Percentiles rank a stretch among this genome's conserved stretches.
phyloP scores from a whole-genome alignment of 2,888 invertebrate species.

The Eupithecia subumbrata region DNA sequence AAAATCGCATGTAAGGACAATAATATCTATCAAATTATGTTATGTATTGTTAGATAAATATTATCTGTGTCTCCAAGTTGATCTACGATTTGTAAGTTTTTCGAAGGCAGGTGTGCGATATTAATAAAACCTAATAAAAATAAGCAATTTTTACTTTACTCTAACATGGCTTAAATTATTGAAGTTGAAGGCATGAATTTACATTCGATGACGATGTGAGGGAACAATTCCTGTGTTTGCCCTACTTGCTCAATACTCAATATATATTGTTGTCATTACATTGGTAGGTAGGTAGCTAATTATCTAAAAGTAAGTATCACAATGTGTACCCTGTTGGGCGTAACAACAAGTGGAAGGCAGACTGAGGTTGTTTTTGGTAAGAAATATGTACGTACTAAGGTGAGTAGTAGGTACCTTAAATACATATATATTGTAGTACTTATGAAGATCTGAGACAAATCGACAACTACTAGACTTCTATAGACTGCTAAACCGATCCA shows the following conservation, averaged over 20 bases:
- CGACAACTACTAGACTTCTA: background rate
- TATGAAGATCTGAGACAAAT: background rate
- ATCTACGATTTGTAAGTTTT: constrained; percentile 46
- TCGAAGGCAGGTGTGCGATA: constrained; percentile 46
- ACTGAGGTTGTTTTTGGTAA: too few species aligned
- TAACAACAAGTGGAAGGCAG: too few species aligned
- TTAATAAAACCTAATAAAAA: constrained; percentile 42
- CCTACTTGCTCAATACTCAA: too few species aligned
- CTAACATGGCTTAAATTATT: background rate
- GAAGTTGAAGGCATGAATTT: background rate
- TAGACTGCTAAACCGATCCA: background rate
- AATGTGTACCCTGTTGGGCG: too few species aligned
- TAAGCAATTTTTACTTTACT: too few species aligned
- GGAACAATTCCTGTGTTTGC: background rate
- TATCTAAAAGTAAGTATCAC: too few species aligned
- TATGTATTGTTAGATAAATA: constrained; percentile 19
- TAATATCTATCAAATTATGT: constrained; percentile 33
- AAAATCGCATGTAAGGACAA: constrained; percentile 24
- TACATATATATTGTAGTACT: too few species aligned
- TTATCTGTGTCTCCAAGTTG: constrained; percentile 45
- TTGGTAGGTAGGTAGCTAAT: too few species aligned
- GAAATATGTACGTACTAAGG: too few species aligned
- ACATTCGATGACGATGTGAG: background rate
- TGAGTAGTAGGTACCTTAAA: too few species aligned
- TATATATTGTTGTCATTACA: too few species aligned